phyloP scores from a whole-genome alignment of 1,140 invertebrate species.

The Drosophila mayri region DNA sequence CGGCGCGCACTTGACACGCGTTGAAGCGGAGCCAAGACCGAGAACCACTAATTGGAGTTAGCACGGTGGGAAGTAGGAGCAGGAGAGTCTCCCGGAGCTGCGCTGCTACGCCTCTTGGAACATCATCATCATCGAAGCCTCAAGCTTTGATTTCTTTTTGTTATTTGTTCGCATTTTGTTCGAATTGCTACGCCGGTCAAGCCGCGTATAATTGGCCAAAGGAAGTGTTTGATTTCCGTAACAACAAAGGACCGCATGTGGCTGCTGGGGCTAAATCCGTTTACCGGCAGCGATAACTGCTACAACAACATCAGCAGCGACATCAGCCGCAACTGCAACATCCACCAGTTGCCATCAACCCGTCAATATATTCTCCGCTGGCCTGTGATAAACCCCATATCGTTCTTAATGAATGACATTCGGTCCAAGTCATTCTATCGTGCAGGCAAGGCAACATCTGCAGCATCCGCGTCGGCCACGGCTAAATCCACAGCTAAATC shows the following conservation, averaged over 20 bases:
- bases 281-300: conserved; percentile 64
- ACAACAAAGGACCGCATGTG: conserved; percentile 65
- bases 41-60: background rate
- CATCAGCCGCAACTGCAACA: conserved; percentile 21
- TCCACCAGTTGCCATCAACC: conserved; percentile 37
- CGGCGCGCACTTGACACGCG: conserved; percentile 75
- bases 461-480: conserved; percentile 40
- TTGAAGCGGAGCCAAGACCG: conserved; percentile 32
- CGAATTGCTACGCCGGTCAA: background rate
- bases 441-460: conserved; percentile 61
- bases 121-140: background rate
- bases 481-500: conserved; percentile 16
- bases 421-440: conserved; percentile 71
- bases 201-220: conserved; percentile 4
- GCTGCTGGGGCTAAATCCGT: conserved; percentile 57
- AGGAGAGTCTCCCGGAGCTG: conserved; percentile 9
- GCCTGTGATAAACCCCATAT: conserved; percentile 63
- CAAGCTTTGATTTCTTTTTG: conserved; percentile 7
- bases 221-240: conserved; percentile 19
- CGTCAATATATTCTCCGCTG: conserved; percentile 60
- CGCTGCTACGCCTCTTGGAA: conserved; percentile 6
- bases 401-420: conserved; percentile 83
- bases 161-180: conserved; percentile 22
- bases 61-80: conserved; percentile 9
- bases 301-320: conserved; percentile 23